These are phyloP conservation scores for Pterobdella sp. DNA, from an alignment of 2,888 invertebrate species.

Conservation along the genomic window DNA sequence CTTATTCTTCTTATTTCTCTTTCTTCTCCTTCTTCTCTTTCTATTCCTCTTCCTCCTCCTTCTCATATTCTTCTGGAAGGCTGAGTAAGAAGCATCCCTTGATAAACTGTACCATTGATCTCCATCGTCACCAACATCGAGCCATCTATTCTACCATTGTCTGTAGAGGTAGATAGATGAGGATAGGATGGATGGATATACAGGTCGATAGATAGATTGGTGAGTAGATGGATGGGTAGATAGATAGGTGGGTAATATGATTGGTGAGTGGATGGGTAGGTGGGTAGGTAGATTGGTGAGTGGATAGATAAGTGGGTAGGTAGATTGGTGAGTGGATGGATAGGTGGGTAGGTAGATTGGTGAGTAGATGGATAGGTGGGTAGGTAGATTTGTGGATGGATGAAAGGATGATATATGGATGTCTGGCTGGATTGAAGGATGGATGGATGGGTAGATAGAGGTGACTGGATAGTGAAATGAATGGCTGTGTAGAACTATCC, in stretches of 20 bases:
- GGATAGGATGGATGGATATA: not conserved
- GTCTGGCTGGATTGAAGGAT: not conserved
- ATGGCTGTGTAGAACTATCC: not conserved
- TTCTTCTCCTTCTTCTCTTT: slow-evolving; percentile 9
- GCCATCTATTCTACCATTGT: slow-evolving; percentile 67
- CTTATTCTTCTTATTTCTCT: slow-evolving; percentile 1
- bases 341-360: not conserved
- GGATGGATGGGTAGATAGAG: not conserved
- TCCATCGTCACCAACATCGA: slow-evolving; percentile 90
- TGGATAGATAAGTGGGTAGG: not conserved
- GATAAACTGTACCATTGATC: slow-evolving; percentile 86
- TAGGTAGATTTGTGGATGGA: not conserved
- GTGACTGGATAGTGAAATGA: not conserved
- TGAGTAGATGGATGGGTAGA: not conserved
- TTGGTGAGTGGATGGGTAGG: not conserved
- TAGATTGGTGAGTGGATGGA: not conserved
- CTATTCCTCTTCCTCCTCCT: not conserved
- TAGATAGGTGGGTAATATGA: not conserved
- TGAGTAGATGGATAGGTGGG: not conserved
- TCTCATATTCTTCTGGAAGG: slow-evolving; percentile 37
- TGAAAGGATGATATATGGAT: no score
- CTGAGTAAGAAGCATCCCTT: slow-evolving; percentile 74
- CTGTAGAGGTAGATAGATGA: slow-evolving; percentile 52
- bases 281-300: not conserved
- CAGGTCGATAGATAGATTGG: not conserved